Base-by-base conservation (phyloP, 2,888 invertebrate genomes). In the Pachydiplax longipennis region DNA sequence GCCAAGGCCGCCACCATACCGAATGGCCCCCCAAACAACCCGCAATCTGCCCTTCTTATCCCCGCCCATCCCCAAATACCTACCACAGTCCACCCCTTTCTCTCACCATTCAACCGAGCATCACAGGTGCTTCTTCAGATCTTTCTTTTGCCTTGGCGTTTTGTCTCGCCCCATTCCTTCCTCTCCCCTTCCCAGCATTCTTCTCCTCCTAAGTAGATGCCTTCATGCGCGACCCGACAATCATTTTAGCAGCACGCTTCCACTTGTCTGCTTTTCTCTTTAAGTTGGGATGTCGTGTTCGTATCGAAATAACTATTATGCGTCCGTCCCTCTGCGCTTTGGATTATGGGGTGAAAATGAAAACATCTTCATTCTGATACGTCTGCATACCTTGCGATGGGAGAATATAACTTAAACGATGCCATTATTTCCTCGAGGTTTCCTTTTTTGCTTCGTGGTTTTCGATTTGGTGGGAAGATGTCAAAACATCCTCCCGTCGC, bases 221-320 rank as follows among this genome's bases (percentile, higher is more conserved):
- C n/a, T n/a, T n/a, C n/a, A n/a, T 35, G 35, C 25, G 58, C 83
- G 58, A 83, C 10, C 58, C 58, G 58, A n/a, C 83, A 83, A 83
- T 83, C 83, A 83, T 83, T 83, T 58, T 83, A 83, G 83, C 58
- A 37, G 83, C 58, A 35, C 83, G 58, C 83, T 61, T 31, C 35
- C 65, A n/a, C n/a, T 25, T n/a, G 65, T 65, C 65, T 65, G 35
- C 53, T 25, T 35, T 53, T 58, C 83, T 12, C 83, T 53, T 83
- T 35, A 35, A 65, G n/a, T 65, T 65, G 65, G 65, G 58, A 83
- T 83, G 83, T 83, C 83, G 83, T 83, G 83, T 83, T 83, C 58
- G 58, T 61, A 83, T 83, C 83, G 61, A 83, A 83, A 83, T 83
- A 83, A 83, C 83, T 22, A 61, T 83, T 61, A 61, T 83, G 83